phyloP scores from a whole-genome alignment of 1,140 invertebrate species.

The Heliconius nattereri region DNA sequence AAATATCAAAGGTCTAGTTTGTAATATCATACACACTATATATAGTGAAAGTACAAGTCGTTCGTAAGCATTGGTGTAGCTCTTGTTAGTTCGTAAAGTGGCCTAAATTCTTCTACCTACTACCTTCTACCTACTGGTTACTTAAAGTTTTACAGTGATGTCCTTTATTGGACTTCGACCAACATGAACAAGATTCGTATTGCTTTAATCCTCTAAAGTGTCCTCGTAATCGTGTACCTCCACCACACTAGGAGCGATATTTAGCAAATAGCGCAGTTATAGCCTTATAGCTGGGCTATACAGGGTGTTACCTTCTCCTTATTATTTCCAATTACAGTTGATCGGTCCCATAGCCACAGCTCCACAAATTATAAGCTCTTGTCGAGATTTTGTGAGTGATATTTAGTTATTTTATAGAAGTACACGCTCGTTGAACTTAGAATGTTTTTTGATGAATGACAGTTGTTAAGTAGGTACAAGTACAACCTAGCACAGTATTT shows the following conservation, averaged over 20 bases:
- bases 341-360: background rate
- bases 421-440: background rate
- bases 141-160: background rate
- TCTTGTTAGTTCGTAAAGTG: background rate
- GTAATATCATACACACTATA: background rate
- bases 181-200: background rate
- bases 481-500: conserved; percentile 7
- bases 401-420: background rate
- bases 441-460: background rate
- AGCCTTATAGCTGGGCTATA: background rate
- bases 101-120: background rate
- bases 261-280: background rate
- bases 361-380: background rate
- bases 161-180: background rate
- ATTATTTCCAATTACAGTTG: background rate
- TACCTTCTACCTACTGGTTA: background rate
- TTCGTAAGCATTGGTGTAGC: background rate
- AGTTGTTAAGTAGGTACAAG: conserved; percentile 1
- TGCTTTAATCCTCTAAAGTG: background rate
- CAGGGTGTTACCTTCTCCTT: background rate
- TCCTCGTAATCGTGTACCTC: background rate
- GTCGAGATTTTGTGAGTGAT: background rate
- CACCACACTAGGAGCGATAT: background rate
- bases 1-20: background rate
- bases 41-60: background rate